Conservation (phyloP, 2,888 invertebrate genomes). For the Tillus elongatus region DNA sequence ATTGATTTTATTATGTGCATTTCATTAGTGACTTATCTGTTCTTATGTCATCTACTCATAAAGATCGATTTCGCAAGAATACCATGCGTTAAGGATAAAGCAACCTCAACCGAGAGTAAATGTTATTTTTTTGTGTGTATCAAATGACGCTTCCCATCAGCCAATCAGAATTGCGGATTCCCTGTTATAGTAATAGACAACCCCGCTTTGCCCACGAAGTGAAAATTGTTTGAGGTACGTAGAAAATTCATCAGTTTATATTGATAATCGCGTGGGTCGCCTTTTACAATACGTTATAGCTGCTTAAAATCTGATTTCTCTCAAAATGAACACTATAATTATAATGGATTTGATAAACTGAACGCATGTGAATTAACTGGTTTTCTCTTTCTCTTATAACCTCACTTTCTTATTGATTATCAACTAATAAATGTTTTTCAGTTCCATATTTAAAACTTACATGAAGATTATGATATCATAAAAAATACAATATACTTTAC, state of each 20-base stretch:
- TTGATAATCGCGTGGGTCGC: constrained; percentile 38
- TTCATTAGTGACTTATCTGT: too few species aligned
- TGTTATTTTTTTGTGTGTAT: constrained; percentile 38
- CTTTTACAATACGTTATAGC: constrained; percentile 19
- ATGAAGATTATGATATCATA: too few species aligned
- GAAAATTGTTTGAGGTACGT: constrained; percentile 44
- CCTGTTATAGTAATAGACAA: constrained; percentile 40
- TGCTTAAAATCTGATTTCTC: too few species aligned
- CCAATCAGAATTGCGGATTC: constrained; percentile 40
- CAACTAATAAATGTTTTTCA: constrained; percentile 16
- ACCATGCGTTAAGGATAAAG: too few species aligned
- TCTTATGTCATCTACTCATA: too few species aligned
- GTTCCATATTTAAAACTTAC: constrained; percentile 6
- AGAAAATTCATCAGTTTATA: constrained; percentile 45
- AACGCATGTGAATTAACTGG: constrained; percentile 26
- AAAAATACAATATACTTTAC: too few species aligned
- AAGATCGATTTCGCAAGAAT: not conserved
- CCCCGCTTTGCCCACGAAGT: constrained; percentile 43
- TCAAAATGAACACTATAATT: too few species aligned
- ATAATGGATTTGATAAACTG: constrained; percentile 19
- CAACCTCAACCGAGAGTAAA: not conserved
- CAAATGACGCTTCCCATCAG: constrained; percentile 40
- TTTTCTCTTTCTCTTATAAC: constrained; percentile 35
- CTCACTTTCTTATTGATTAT: constrained; percentile 42
- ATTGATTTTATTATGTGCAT: too few species aligned